phyloP scores from a whole-genome alignment of 2,888 invertebrate species.

The Drosophila longiperda region DNA sequence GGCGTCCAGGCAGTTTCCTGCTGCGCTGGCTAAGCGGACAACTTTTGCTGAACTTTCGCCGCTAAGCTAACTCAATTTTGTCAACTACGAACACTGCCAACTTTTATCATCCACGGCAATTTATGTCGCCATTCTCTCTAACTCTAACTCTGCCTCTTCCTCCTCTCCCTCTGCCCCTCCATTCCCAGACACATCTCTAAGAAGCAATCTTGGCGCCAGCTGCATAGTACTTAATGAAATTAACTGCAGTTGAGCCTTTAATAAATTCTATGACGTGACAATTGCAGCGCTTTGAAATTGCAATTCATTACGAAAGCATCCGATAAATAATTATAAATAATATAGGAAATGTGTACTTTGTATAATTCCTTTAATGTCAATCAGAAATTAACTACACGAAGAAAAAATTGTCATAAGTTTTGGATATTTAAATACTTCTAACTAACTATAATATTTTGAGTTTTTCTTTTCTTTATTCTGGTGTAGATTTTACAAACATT shows the following conservation, averaged over 20 bases:
- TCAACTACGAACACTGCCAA: slow-evolving; percentile 27
- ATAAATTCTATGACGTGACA: slow-evolving; percentile 31
- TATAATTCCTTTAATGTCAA: not conserved
- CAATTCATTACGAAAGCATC: slow-evolving; percentile 8
- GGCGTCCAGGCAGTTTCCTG: slow-evolving; percentile 19
- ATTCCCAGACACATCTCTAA: not conserved
- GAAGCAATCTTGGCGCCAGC: slow-evolving; percentile 5
- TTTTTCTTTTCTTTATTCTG: too few relatives aligned
- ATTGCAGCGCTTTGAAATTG: slow-evolving; percentile 8
- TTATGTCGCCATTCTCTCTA: not conserved
- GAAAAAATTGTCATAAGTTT: too few relatives aligned
- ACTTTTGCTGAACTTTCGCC: slow-evolving; percentile 43
- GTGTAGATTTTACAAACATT: too few relatives aligned
- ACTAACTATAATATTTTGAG: too few relatives aligned
- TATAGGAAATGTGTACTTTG: not conserved
- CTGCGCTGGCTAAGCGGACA: slow-evolving; percentile 30
- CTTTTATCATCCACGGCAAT: slow-evolving; percentile 39
- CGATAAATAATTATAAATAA: not conserved
- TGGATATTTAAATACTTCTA: too few relatives aligned
- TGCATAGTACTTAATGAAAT: slow-evolving; percentile 47
- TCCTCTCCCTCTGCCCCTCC: not conserved
- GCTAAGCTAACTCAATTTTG: slow-evolving; percentile 27
- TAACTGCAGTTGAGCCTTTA: slow-evolving; percentile 35
- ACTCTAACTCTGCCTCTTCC: not conserved
- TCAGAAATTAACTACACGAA: not conserved